These are phyloP conservation scores for Scaptomyza tumidula DNA, from an alignment of 2,888 invertebrate genomes.

Conservation along the genomic window DNA sequence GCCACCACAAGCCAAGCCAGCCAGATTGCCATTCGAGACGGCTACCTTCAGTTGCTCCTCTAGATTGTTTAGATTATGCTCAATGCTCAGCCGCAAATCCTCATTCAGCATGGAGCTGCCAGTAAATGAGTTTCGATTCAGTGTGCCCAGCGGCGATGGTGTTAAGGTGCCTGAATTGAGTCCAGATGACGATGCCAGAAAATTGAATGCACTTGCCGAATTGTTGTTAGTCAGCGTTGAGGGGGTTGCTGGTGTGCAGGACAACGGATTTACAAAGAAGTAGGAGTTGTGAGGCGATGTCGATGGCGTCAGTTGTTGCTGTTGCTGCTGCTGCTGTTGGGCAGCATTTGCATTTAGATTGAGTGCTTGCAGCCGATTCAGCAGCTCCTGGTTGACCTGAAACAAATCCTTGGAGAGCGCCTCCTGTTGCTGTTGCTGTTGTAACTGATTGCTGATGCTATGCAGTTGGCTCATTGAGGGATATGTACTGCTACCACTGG, in stretches of 20 bases:
- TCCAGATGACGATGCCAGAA: slow-evolving; percentile 75
- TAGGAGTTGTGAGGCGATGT: slow-evolving; percentile 83
- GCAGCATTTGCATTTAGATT: slow-evolving; percentile 78
- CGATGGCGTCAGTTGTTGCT: slow-evolving; percentile 76
- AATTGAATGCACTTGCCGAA: slow-evolving; percentile 78
- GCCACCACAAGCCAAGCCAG: slow-evolving; percentile 69
- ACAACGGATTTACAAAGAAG: slow-evolving; percentile 84
- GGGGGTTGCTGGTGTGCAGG: slow-evolving; percentile 79
- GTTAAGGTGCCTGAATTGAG: slow-evolving; percentile 74
- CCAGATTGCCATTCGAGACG: slow-evolving; percentile 84
- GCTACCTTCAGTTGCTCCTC: slow-evolving; percentile 86
- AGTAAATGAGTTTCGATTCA: slow-evolving; percentile 83
- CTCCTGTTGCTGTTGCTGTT: slow-evolving; percentile 82
- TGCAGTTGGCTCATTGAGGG: slow-evolving; percentile 83
- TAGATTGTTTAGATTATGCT: slow-evolving; percentile 84
- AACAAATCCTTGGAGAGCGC: slow-evolving; percentile 84
- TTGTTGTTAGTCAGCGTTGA: slow-evolving; percentile 59
- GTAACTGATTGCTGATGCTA: slow-evolving; percentile 81
- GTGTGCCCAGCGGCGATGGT: slow-evolving; percentile 83
- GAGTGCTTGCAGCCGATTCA: slow-evolving; percentile 83
- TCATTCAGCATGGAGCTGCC: slow-evolving; percentile 82
- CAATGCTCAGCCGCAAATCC: slow-evolving; percentile 82
- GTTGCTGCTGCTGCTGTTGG: slow-evolving; percentile 52
- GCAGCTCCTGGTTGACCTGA: slow-evolving; percentile 84
- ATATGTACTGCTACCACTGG: slow-evolving; percentile 80